Evolutionary conservation across 2,888 invertebrate species (phyloP).

Genomic region (Altica lythri): DNA sequence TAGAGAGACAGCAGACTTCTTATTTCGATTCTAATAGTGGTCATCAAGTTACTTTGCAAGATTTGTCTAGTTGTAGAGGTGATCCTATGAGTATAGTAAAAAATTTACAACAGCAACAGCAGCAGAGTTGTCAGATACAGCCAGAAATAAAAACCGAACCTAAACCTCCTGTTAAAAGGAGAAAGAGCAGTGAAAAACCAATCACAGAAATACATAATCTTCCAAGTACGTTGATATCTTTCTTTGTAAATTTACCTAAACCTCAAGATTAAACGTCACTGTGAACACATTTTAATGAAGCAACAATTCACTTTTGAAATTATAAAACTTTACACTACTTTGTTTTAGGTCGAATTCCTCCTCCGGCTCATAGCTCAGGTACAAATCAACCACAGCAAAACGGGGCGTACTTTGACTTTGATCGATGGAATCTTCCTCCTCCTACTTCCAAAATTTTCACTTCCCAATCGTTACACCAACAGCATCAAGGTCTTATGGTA

Average conservation of each 20-base stretch:
- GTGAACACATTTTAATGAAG: no score
- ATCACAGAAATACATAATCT: constrained; percentile 38
- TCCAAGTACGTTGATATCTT: constrained; percentile 35
- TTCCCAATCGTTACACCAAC: constrained; percentile 56
- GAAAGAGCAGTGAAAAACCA: constrained; percentile 68
- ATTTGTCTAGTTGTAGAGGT: constrained; percentile 73
- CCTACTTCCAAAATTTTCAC: constrained; percentile 72
- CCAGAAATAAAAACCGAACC: constrained; percentile 55
- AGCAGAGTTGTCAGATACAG: constrained; percentile 47
- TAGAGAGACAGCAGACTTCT: constrained; percentile 65
- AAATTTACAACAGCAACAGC: constrained; percentile 60
- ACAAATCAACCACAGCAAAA: constrained; percentile 50
- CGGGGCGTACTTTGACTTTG: constrained; percentile 76
- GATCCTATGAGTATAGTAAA: constrained; percentile 80
- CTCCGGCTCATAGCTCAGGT: constrained; percentile 69
- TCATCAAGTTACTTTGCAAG: constrained; percentile 67
- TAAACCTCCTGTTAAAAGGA: constrained; percentile 53
- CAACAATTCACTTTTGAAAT: no score
- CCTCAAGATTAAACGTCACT: no score
- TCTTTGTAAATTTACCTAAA: background rate
- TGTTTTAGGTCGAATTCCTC: constrained; percentile 65
- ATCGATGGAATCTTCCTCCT: constrained; percentile 78
- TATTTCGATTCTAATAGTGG: constrained; percentile 69
- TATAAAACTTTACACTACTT: constrained; percentile 2
- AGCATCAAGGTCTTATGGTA: constrained; percentile 65